Evolutionary conservation across 2,888 invertebrate species (phyloP), one percentile per base, ranked within the genome.

Genomic region (Amorpha juglandis): DNA sequence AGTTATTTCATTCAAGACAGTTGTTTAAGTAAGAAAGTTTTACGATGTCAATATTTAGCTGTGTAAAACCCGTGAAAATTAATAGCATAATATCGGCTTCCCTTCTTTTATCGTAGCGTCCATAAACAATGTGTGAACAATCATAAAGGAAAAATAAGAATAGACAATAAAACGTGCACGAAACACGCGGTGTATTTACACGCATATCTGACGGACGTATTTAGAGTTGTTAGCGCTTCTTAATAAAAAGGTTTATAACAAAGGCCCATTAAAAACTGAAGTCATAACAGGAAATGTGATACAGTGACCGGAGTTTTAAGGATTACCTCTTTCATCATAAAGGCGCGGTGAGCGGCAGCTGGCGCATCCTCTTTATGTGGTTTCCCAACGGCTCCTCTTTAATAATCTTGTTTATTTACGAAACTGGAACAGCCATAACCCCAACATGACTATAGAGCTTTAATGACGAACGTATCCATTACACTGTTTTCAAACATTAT

Each of bases 201-300:
- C 78, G 77, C 82, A 79, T 72, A 78, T 78, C 83, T 82, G 74
- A 75, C 78, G 77, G 78, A 81, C 82, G 75, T 78, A 85, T 89
- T 89, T 85, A 86, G 84, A 86, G 79, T 76, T 85, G 83, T 87
- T 85, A 87, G 82, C 84, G 81, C 84, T 86, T 83, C 84, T 87
- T 88, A 80, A 87, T 86, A 83, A 87, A 89, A 88, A 86, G 79
- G 79, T 77, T 82, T 78, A 83, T 78, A 87, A 91, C 88, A 91
- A 91, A 91, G 86, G 80, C 76, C 79, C 82, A 89, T 91, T 89
- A 91, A 92, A 91, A 91, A 89, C 84, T 91, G 79, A 88, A 92
- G 90, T 91, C 89, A 93, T 92, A 93, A 93, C 92, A 91, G 91
- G 92, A 91, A 92, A 93, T 80, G 80, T 89, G 92, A 93, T 92